Evolutionary conservation across 2,797 vertebrate genomes (phyloP), one percentile per base, ranked within the genome.

Genomic region (Anomalospiza imberbis): DNA sequence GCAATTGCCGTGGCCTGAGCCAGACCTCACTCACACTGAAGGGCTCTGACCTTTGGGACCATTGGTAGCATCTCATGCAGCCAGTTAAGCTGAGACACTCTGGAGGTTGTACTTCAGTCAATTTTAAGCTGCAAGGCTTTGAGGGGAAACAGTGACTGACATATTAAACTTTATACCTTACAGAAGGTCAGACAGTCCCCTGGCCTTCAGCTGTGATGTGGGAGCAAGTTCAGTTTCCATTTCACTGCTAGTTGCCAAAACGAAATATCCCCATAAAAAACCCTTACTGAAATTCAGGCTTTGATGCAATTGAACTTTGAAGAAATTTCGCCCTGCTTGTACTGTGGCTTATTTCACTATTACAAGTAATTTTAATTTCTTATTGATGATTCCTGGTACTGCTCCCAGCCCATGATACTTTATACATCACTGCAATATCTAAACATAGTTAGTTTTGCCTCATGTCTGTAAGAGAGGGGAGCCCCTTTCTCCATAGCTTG

Each of bases 1-100:
- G 24, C 50, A 47, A 28, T 17, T 6, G 53, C 2, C 1, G 12
- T 36, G 58, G 70, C 54, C 29, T 13, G 25, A 44, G 36, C 29
- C 63, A 10, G 36, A 15, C 21, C 25, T 36, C 0, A 0, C 73
- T 36, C 1, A 0, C 51, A 12, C 0, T 1, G 32, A 40, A 29
- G 2, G 4, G 16, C 3, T 3, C 31, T 36, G 83, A 57, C 66
- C 50, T 73, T 48, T 65, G 73, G 65, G 28, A 63, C 26, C 2
- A 1, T 4, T 2, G 38, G 18, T 15, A 10, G 44, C 18, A 25
- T 32, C 57, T 87, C 55, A 71, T 51, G 54, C 26, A 45, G 57
- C 25, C 3, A 0, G 11, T 34, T n/a, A 31, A 55, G 11, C 42
- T 0, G 3, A 63, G 50, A 8, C 26, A 48, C 71, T 70, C 42